These are phyloP conservation scores for Thera obeliscata DNA, from an alignment of 2,888 invertebrate species.

Conservation along the genomic window DNA sequence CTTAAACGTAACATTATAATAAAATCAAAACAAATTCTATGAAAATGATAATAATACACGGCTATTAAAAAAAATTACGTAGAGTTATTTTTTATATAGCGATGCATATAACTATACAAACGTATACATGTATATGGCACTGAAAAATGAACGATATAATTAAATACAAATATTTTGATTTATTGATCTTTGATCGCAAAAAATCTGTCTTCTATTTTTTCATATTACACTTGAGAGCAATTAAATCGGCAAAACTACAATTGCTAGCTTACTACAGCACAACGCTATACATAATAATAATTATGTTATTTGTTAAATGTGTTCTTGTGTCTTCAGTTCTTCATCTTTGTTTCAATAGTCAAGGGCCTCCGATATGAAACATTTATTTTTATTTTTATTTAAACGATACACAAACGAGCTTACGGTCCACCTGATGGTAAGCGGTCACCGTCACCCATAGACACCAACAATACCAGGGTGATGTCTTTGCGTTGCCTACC, in stretches of 20 bases:
- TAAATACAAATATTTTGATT: constrained; percentile 4
- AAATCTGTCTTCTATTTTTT: background rate
- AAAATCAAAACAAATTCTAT: constrained; percentile 9
- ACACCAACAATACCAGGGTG: no score
- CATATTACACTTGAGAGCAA: background rate
- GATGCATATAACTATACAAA: background rate
- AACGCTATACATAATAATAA: background rate
- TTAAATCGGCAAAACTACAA: background rate
- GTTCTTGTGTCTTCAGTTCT: no score
- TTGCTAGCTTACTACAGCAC: background rate
- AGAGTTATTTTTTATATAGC: background rate
- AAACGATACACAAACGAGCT: no score
- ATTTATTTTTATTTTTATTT: no score
- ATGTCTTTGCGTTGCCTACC: no score
- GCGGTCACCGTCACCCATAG: no score
- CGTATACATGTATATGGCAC: constrained; percentile 34
- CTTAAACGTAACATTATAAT: constrained; percentile 21
- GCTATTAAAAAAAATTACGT: background rate
- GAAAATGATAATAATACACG: background rate
- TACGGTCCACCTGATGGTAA: no score
- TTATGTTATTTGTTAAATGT: no score
- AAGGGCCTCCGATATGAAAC: no score
- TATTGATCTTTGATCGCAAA: constrained; percentile 9
- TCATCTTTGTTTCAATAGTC: no score
- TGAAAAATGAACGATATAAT: constrained; percentile 16